phyloP scores from a whole-genome alignment of 1,140 invertebrate genomes.

The Philotrypesis tridentata region DNA sequence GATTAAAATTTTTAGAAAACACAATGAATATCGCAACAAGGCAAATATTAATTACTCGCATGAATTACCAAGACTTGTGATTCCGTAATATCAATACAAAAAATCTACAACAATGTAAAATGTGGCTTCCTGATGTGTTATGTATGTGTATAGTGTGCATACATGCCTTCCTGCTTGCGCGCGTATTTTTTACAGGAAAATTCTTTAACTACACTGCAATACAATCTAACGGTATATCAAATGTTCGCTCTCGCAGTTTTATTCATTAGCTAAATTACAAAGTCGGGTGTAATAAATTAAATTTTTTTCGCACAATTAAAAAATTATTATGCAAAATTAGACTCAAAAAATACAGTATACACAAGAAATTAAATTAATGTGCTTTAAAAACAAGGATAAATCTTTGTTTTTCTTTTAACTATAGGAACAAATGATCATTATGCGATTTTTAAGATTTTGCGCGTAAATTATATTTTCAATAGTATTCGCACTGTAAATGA shows the following conservation, averaged over 20 bases:
- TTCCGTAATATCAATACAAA: not conserved
- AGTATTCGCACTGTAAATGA: no score
- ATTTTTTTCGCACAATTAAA: not conserved
- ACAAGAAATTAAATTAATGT: not conserved
- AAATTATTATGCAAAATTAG: not conserved
- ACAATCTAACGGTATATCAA: conserved; percentile 11
- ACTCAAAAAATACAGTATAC: not conserved
- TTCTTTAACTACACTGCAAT: not conserved
- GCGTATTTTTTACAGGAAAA: not conserved
- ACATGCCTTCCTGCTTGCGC: not conserved
- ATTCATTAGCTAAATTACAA: not conserved
- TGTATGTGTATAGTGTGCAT: no score
- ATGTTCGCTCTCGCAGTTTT: not conserved
- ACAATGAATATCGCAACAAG: no score
- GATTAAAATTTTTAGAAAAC: no score
- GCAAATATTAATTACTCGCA: no score
- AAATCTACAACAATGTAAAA: not conserved
- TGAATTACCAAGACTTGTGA: not conserved
- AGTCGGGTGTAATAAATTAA: not conserved
- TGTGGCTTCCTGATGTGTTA: not conserved
- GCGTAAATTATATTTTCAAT: not conserved
- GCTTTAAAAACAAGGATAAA: not conserved
- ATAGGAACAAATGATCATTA: no score
- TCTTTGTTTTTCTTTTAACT: not conserved
- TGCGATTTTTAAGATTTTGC: no score